Percentiles rank a stretch among this genome's conserved stretches.
Conservation (phyloP, 1,140 invertebrate species). For the Arion vulgaris region DNA sequence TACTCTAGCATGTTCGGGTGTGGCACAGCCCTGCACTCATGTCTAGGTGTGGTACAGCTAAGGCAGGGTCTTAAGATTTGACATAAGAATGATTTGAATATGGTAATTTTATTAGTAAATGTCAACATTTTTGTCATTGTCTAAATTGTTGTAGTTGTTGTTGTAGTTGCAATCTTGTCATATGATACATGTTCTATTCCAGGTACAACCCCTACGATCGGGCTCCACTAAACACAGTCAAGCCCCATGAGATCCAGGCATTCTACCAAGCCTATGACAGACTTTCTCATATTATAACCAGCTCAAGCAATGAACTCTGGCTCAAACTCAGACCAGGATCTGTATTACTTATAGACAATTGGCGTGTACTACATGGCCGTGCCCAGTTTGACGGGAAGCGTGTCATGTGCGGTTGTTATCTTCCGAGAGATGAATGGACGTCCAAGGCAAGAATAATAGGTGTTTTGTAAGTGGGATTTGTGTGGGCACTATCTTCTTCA, state of each 20-base stretch:
- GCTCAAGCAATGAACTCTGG: constrained; percentile 75
- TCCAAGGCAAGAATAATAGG: constrained; percentile 45
- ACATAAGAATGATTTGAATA: too few species aligned
- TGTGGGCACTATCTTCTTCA: not conserved
- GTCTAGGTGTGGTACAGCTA: too few species aligned
- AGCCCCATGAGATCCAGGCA: constrained; percentile 72
- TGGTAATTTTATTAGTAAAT: too few species aligned
- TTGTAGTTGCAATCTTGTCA: too few species aligned
- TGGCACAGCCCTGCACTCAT: too few species aligned
- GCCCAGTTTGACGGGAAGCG: constrained; percentile 76
- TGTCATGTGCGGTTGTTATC: constrained; percentile 55
- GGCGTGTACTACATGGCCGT: constrained; percentile 82
- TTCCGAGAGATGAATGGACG: constrained; percentile 57
- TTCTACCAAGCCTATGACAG: constrained; percentile 79
- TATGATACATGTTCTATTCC: constrained; percentile 38
- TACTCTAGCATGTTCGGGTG: too few species aligned
- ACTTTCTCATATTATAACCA: constrained; percentile 76
- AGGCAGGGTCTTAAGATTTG: too few species aligned
- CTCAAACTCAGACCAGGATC: constrained; percentile 79
- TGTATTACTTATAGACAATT: constrained; percentile 84
- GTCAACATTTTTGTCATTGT: too few species aligned
- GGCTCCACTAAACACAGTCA: constrained; percentile 75
- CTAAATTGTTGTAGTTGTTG: too few species aligned
- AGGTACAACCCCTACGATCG: constrained; percentile 81
- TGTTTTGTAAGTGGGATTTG: constrained; percentile 38